A percentile compares a stretch with the other conserved stretches of the same genome.
These are phyloP conservation scores for Phocides pigmalion DNA, from an alignment of 1,140 invertebrate species.

Conservation along the genomic window DNA sequence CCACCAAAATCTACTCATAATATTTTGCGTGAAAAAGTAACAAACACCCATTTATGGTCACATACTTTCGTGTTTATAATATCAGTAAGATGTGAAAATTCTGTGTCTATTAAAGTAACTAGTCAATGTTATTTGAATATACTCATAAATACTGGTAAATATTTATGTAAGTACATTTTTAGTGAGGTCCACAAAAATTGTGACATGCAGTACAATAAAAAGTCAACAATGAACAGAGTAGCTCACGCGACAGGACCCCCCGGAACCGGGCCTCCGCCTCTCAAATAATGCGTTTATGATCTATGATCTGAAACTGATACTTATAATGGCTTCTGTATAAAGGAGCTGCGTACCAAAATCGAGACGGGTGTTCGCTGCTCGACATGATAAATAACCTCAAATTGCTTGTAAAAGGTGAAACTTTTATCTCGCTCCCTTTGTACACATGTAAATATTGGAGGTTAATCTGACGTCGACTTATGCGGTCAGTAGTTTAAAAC, in stretches of 20 bases:
- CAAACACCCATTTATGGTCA: too few species aligned
- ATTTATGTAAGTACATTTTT: conserved; percentile 67
- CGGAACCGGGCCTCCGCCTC: conserved; percentile 53
- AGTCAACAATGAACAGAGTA: conserved; percentile 65
- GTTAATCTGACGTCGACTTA: conserved; percentile 72
- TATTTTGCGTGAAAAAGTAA: too few species aligned
- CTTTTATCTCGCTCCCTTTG: conserved; percentile 72
- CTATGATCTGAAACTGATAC: conserved; percentile 83
- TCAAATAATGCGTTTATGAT: conserved; percentile 80
- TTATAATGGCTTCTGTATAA: conserved; percentile 81
- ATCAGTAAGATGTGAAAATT: too few species aligned
- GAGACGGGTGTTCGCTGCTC: conserved; percentile 51
- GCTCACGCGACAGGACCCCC: conserved; percentile 67
- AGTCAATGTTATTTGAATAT: too few species aligned
- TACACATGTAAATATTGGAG: conserved; percentile 78
- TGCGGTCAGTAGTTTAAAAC: conserved; percentile 48
- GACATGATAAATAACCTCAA: conserved; percentile 80
- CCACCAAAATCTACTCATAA: too few species aligned
- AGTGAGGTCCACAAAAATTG: conserved; percentile 63
- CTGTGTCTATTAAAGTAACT: too few species aligned
- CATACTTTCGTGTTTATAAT: too few species aligned
- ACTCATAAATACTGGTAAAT: too few species aligned
- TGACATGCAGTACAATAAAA: conserved; percentile 72
- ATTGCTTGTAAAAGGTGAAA: conserved; percentile 80
- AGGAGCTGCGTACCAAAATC: conserved; percentile 69